These are phyloP conservation scores for Gyrodactylus bullatarudis DNA, from an alignment of 1,140 invertebrate genomes.

Conservation along the genomic window DNA sequence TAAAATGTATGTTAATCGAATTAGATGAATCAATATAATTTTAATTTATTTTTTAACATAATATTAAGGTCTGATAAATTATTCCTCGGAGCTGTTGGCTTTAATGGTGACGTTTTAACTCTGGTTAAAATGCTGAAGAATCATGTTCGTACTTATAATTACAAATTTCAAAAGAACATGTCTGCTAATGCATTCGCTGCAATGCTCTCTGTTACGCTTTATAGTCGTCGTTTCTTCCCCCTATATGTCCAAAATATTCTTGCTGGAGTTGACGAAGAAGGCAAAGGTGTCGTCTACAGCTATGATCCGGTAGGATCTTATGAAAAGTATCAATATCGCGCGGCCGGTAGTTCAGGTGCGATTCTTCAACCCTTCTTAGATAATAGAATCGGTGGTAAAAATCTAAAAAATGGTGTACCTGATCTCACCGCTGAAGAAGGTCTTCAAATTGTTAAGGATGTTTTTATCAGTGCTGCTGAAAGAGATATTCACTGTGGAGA, in stretches of 20 bases:
- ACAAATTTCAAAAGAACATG: constrained; percentile 76
- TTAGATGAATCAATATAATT: background rate
- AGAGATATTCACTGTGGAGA: constrained; percentile 87
- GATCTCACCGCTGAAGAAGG: constrained; percentile 38
- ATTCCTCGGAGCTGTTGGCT: constrained; percentile 54
- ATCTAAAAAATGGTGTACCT: constrained; percentile 2
- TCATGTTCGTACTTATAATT: constrained; percentile 66
- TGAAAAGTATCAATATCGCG: constrained; percentile 39
- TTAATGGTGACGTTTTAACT: constrained; percentile 86
- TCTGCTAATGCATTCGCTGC: constrained; percentile 57
- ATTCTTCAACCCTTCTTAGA: constrained; percentile 28
- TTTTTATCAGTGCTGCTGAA: constrained; percentile 76
- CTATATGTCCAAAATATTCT: constrained; percentile 83
- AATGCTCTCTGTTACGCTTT: constrained; percentile 71
- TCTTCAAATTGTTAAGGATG: constrained; percentile 50
- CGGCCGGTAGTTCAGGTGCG: constrained; percentile 33
- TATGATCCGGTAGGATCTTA: constrained; percentile 86
- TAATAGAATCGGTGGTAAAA: constrained; percentile 15
- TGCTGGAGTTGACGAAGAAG: constrained; percentile 36
- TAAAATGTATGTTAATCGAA: constrained; percentile 19
- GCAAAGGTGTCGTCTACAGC: constrained; percentile 53
- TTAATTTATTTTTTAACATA: constrained; percentile 16
- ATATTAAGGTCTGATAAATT: constrained; percentile 44
- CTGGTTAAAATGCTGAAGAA: constrained; percentile 47
- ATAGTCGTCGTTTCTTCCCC: constrained; percentile 84